phyloP scores from a whole-genome alignment of 1,140 invertebrate genomes.

The Hormaphis cornu region DNA sequence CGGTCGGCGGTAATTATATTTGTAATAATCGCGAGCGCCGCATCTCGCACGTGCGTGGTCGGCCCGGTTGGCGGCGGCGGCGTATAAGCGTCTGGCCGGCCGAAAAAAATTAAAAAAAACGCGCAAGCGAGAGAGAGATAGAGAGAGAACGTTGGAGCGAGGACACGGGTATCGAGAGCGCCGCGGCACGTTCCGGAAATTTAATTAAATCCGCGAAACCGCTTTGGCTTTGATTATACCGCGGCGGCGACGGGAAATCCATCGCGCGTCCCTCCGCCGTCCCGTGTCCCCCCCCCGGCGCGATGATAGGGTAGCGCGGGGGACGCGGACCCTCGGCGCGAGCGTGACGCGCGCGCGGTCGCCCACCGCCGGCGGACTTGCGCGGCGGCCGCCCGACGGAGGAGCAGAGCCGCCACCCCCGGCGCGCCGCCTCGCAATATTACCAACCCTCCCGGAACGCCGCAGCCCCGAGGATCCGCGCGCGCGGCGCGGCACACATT shows the following conservation, averaged over 20 bases:
- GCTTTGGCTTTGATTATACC: constrained; percentile 17
- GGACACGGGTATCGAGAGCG: neutral
- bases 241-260: too few species aligned
- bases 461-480: neutral
- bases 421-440: neutral
- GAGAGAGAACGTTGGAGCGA: neutral
- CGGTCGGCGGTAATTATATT: too few species aligned
- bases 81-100: too few species aligned
- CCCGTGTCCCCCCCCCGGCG: too few species aligned
- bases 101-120: neutral
- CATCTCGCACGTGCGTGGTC: too few species aligned
- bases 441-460: neutral
- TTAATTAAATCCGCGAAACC: constrained; percentile 12
- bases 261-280: too few species aligned
- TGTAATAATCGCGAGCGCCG: too few species aligned
- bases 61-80: too few species aligned
- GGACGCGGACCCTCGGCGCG: neutral
- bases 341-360: neutral
- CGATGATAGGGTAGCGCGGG: neutral
- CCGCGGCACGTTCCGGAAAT: neutral
- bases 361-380: neutral
- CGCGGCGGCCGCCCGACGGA: neutral
- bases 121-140: neutral
- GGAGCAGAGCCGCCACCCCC: neutral
- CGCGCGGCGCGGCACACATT: constrained; percentile 19